phyloP scores from a whole-genome alignment of 2,888 invertebrate genomes.

The Lumbricus terrestris region DNA sequence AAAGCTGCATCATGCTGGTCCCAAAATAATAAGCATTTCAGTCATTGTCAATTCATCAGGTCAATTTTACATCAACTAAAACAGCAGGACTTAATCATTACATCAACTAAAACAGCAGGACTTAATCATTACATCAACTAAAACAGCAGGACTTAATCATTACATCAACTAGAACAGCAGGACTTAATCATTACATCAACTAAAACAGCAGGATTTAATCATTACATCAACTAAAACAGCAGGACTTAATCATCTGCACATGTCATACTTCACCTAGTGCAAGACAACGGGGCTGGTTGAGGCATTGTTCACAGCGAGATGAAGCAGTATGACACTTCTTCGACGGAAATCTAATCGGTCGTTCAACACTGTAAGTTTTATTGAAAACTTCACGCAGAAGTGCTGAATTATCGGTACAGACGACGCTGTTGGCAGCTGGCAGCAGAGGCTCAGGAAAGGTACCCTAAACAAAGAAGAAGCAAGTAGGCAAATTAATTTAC shows the following conservation, averaged over 20 bases:
- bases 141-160: background rate
- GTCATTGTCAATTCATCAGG: background rate
- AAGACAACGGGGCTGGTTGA: slow-evolving; percentile 32
- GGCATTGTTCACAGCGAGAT: slow-evolving; percentile 40
- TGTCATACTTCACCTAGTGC: slow-evolving; percentile 28
- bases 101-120: too few relatives aligned
- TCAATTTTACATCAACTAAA: background rate
- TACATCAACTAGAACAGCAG: slow-evolving; percentile 32
- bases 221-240: too few relatives aligned
- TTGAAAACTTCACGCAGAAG: slow-evolving; percentile 50
- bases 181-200: slow-evolving; percentile 19
- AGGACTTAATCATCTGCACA: background rate
- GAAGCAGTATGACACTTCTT: slow-evolving; percentile 43
- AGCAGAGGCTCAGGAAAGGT: slow-evolving; percentile 40
- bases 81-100: too few relatives aligned
- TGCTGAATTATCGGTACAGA: slow-evolving; percentile 48
- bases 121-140: too few relatives aligned
- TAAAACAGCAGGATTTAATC: background rate
- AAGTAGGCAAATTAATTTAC: background rate
- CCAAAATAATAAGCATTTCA: background rate
- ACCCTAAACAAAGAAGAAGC: slow-evolving; percentile 34
- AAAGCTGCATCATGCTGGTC: too few relatives aligned
- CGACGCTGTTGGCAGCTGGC: slow-evolving; percentile 46
- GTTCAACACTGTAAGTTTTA: slow-evolving; percentile 42
- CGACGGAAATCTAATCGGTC: slow-evolving; percentile 46